Evolutionary conservation across 37 sponge, comb jelly and placozoan species (phyloP).

Genomic region (Cladorhizidae sp.): DNA sequence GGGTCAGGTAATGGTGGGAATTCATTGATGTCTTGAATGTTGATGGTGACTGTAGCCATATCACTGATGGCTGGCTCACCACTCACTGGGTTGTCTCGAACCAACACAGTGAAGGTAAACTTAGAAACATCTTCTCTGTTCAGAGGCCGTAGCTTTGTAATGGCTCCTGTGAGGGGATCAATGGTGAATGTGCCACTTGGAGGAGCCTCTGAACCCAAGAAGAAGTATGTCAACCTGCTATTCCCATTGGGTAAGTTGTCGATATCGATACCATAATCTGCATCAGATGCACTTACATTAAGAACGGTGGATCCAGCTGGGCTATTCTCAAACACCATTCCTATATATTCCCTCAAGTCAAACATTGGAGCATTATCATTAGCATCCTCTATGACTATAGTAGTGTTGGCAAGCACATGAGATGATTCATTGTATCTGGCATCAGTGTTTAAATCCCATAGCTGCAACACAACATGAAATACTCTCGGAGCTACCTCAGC

Average conservation of each 20-base stretch:
- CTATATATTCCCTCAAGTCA: not conserved
- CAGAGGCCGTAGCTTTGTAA: slow-evolving; percentile 25
- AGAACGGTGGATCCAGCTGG: slow-evolving; percentile 29
- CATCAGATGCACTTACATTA: slow-evolving; percentile 55
- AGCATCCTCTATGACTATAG: slow-evolving; percentile 41
- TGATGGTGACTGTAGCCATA: slow-evolving; percentile 45
- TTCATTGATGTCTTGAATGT: slow-evolving; percentile 72
- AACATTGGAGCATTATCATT: slow-evolving; percentile 64
- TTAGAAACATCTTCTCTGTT: slow-evolving; percentile 41
- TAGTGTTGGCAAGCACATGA: slow-evolving; percentile 11
- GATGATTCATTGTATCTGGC: not conserved
- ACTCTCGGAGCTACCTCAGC: slow-evolving; percentile 44
- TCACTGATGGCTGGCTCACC: slow-evolving; percentile 3
- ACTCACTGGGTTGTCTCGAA: slow-evolving; percentile 31
- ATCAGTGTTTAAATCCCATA: slow-evolving; percentile 52
- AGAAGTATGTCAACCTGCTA: slow-evolving; percentile 43
- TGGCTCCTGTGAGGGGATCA: slow-evolving; percentile 34
- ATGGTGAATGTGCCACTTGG: slow-evolving; percentile 44
- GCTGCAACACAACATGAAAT: slow-evolving; percentile 23
- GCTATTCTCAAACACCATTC: slow-evolving; percentile 25
- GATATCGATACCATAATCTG: slow-evolving; percentile 51
- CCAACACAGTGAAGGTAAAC: slow-evolving; percentile 52
- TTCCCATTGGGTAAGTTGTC: slow-evolving; percentile 70
- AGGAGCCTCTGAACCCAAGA: slow-evolving; percentile 22
- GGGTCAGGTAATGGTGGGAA: slow-evolving; percentile 67